phyloP scores from a whole-genome alignment of 2,113 vertebrate species.

The Salvelinus fontinalis region DNA sequence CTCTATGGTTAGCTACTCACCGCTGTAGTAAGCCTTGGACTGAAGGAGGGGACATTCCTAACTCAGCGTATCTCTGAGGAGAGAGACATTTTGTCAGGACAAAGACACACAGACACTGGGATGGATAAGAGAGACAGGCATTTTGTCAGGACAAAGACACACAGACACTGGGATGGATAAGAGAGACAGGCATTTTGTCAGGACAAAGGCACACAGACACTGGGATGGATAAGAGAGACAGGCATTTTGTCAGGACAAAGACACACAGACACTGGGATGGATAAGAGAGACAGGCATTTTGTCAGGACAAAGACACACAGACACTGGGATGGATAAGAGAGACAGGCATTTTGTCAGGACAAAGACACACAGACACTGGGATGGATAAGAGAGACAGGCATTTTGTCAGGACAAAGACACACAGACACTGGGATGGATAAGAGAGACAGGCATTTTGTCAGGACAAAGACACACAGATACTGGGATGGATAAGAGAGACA shows the following conservation, averaged over 20 bases:
- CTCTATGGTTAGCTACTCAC: constrained; percentile 63
- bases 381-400: neutral
- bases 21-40: constrained; percentile 81
- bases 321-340: neutral
- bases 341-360: neutral
- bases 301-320: constrained; percentile 4
- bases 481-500: neutral
- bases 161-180: neutral
- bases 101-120: neutral
- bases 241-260: neutral
- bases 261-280: neutral
- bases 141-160: constrained; percentile 1
- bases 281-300: neutral
- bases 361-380: neutral
- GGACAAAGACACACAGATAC: neutral
- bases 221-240: neutral
- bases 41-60: constrained; percentile 80
- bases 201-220: neutral
- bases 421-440: neutral
- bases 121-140: constrained; percentile 16
- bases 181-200: neutral
- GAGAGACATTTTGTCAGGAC: constrained; percentile 8
- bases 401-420: constrained; percentile 4
- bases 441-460: neutral
- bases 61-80: constrained; percentile 85